These are phyloP conservation scores for Phyto melanocephala DNA, from an alignment of 2,888 invertebrate genomes.

Conservation along the genomic window DNA sequence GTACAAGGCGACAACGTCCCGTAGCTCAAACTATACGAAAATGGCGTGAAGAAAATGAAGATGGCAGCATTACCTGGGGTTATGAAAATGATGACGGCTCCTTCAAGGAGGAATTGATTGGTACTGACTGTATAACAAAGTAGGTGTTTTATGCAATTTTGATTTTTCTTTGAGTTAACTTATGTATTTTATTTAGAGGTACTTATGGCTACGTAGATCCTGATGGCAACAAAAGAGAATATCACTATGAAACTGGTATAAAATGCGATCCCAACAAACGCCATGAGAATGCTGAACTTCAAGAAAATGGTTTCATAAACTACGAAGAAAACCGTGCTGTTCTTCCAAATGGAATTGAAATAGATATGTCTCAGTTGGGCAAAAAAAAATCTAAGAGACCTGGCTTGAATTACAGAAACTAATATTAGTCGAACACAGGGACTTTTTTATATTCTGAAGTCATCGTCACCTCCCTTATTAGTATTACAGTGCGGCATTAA, in stretches of 20 bases:
- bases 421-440: conserved; percentile 41
- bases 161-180: neutral
- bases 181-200: conserved; percentile 79
- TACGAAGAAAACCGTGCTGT: conserved; percentile 87
- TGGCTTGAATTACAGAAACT: conserved; percentile 76
- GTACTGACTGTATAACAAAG: conserved; percentile 86
- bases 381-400: conserved; percentile 85
- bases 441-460: neutral
- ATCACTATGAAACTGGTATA: conserved; percentile 90
- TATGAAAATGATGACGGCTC: conserved; percentile 93
- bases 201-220: conserved; percentile 92
- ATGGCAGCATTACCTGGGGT: conserved; percentile 91
- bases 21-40: conserved; percentile 85
- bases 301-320: conserved; percentile 84
- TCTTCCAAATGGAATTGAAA: conserved; percentile 85
- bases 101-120: conserved; percentile 91
- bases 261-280: conserved; percentile 81
- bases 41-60: conserved; percentile 87
- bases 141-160: conserved; percentile 66
- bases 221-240: conserved; percentile 89
- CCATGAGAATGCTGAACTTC: conserved; percentile 79
- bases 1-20: conserved; percentile 81
- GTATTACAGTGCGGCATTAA: conserved; percentile 37
- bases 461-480: conserved; percentile 22
- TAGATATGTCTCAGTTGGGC: conserved; percentile 85